These are phyloP conservation scores for Oscheius sp. DNA, from an alignment of 2,888 invertebrate species.

Conservation along the genomic window DNA sequence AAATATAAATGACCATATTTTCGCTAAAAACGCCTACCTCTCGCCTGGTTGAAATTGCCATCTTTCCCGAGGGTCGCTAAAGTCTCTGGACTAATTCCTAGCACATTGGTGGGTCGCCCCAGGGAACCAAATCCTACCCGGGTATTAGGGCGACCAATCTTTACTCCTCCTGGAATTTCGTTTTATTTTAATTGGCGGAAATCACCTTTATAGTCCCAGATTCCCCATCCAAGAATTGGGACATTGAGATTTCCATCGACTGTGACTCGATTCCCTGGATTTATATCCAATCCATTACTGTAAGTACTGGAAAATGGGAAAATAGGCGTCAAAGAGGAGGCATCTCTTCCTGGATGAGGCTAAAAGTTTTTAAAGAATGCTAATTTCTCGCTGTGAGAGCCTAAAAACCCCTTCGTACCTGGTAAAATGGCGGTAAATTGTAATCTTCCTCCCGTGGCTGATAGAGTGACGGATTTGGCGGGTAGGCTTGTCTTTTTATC, in stretches of 20 bases:
- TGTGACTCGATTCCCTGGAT: constrained; percentile 64
- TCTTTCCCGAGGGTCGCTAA: constrained; percentile 60
- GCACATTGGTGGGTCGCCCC: constrained; percentile 61
- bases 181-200: background rate
- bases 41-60: constrained; percentile 63
- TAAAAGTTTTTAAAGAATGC: constrained; percentile 38
- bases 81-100: constrained; percentile 63
- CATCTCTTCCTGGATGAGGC: constrained; percentile 67
- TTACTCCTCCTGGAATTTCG: constrained; percentile 53
- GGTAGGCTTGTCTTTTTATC: constrained; percentile 54
- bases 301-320: constrained; percentile 66
- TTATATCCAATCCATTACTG: constrained; percentile 66
- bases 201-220: constrained; percentile 66
- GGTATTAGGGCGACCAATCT: constrained; percentile 62
- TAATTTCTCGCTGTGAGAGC: too few species aligned
- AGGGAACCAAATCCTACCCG: constrained; percentile 63
- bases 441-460: constrained; percentile 65
- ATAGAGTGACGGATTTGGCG: constrained; percentile 65
- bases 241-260: constrained; percentile 68
- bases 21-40: constrained; percentile 44
- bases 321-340: constrained; percentile 62
- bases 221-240: constrained; percentile 67
- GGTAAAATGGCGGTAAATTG: constrained; percentile 67
- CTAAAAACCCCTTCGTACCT: too few species aligned
- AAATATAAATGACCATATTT: too few species aligned